A percentile compares a stretch with the other conserved stretches of the same genome.
Evolutionary conservation across 2,888 invertebrate species (phyloP).

Genomic region (Smittia aterrima): DNA sequence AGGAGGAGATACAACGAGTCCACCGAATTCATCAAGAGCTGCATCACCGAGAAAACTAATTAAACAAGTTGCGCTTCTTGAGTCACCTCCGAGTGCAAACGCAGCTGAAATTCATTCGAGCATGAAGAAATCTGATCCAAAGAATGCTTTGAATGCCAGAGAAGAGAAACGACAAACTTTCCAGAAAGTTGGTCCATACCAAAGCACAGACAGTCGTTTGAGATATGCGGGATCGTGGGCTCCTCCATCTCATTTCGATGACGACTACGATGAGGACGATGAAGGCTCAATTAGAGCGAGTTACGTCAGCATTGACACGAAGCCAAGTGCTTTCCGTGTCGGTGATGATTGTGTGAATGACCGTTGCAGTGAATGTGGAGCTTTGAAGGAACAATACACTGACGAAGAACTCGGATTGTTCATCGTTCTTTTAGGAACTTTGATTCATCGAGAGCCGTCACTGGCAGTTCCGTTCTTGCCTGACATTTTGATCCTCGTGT

Average conservation of each 20-base stretch:
- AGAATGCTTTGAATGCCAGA: conserved; percentile 27
- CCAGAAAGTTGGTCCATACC: conserved; percentile 58
- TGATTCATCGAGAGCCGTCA: conserved; percentile 92
- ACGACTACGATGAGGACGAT: conserved; percentile 47
- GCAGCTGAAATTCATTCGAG: conserved; percentile 48
- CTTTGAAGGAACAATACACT: conserved; percentile 84
- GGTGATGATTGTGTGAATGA: conserved; percentile 72
- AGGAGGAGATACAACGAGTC: conserved; percentile 46
- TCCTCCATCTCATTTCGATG: conserved; percentile 51
- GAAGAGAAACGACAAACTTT: conserved; percentile 55
- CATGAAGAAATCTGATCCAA: conserved; percentile 48
- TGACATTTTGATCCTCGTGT: conserved; percentile 83
- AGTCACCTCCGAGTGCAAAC: conserved; percentile 59
- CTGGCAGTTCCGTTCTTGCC: conserved; percentile 92
- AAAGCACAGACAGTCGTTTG: conserved; percentile 56
- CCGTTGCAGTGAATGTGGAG: conserved; percentile 82
- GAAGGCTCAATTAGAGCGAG: conserved; percentile 45
- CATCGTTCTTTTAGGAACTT: conserved; percentile 90
- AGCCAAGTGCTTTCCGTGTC: conserved; percentile 59
- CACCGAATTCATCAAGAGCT: conserved; percentile 52
- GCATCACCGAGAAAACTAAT: conserved; percentile 65
- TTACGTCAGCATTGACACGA: conserved; percentile 21
- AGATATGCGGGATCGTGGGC: conserved; percentile 59
- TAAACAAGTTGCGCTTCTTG: conserved; percentile 68
- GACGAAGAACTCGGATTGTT: conserved; percentile 95